Evolutionary conservation across 2,113 vertebrate species (phyloP), one percentile per base, ranked within the genome.

Genomic region (Brevimyrus niger): DNA sequence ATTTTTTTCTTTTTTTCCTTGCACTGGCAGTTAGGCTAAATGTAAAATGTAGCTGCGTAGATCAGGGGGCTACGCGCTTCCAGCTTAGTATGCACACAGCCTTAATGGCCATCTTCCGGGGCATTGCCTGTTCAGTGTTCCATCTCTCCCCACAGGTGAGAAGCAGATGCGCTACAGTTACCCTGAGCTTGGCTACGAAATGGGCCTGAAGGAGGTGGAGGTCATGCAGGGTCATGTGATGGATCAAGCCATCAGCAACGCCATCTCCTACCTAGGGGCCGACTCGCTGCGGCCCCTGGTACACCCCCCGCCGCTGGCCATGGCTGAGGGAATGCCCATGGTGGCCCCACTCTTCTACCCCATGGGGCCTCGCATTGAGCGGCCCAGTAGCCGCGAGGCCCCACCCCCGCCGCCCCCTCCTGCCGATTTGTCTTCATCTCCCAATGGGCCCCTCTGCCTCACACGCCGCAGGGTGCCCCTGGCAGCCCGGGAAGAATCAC

Each of bases 231-330:
- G 97, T 92, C 98, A 99, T 89, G 97, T 99, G 97, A 98, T 99
- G 97, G 98, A 99, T 95, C 98, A 98, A 94, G 96, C 98, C 90
- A 97, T 99, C 96, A 98, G 95, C 95, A 98, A 97, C 91, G 96
- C 97, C 95, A 97, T 99, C 94, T 95, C 97, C 91, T 99, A 98
- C 94, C 94, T 99, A 93, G 97, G 97, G 94, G 95, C 97, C 53
- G 98, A 99, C 89, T 94, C 94, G 90, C 94, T 98, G 90, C 96
- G 98, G 91, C 97, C 87, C 53, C 95, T 99, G 92, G 96, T 98
- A 92, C 97, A 97, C 91, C 98, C 92, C 96, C 97, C 17, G 38
- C 94, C 96, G 89, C 95, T 98, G 90, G 96, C 97, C 93, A 97
- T 99, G 91, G 94, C 97, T 11, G 98, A 99, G 53, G 96, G 98